Evolutionary conservation across 2,888 invertebrate species (phyloP).

Genomic region (Eilema caniola): DNA sequence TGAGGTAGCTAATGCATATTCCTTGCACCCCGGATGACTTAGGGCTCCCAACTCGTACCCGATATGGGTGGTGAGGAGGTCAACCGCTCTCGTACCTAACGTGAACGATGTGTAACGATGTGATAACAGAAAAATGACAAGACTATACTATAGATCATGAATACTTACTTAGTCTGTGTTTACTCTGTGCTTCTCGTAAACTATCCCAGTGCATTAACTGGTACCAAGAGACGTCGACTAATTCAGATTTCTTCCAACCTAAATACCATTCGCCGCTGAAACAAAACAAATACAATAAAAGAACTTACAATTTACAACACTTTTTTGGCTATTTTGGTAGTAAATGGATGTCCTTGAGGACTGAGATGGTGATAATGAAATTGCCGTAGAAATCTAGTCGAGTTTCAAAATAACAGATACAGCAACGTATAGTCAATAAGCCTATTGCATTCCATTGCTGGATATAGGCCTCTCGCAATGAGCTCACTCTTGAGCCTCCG

Average conservation of each 20-base stretch:
- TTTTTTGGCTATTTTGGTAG: background rate
- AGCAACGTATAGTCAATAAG: background rate
- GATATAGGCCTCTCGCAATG: too few species aligned
- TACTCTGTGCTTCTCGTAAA: conserved; percentile 97
- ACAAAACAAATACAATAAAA: conserved; percentile 61
- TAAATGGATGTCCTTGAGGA: background rate
- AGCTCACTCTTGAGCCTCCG: too few species aligned
- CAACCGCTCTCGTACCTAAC: too few species aligned
- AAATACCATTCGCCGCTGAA: conserved; percentile 98
- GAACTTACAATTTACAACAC: background rate
- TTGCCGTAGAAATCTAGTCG: background rate
- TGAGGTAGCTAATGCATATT: too few species aligned
- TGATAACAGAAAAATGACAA: too few species aligned
- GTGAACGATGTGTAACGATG: too few species aligned
- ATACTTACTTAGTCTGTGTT: conserved; percentile 97
- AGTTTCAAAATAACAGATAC: background rate
- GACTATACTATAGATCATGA: too few species aligned
- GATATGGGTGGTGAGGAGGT: too few species aligned
- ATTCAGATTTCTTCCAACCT: conserved; percentile 95
- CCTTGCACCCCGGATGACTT: too few species aligned
- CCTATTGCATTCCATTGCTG: too few species aligned
- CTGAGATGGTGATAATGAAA: background rate
- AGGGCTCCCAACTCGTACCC: too few species aligned
- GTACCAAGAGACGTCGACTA: conserved; percentile 98
- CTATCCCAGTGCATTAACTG: conserved; percentile 98